Conservation (phyloP, 1,140 invertebrate species). For the Drosophila arawakana region DNA sequence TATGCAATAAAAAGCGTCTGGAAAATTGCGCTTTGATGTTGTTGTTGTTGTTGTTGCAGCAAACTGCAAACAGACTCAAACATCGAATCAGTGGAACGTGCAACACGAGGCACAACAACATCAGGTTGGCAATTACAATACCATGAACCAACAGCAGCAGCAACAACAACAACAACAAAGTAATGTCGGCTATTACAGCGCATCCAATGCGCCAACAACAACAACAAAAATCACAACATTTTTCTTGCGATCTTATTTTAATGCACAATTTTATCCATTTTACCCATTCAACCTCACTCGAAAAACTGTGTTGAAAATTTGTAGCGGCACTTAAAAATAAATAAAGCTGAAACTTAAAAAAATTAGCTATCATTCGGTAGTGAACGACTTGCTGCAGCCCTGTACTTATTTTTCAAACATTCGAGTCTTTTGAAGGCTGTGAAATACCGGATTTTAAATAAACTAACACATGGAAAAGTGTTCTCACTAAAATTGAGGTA, state of each 20-base stretch:
- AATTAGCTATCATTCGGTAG: too few relatives aligned
- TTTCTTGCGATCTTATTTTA: constrained; percentile 33
- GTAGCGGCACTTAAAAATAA: background rate
- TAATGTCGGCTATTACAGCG: constrained; percentile 26
- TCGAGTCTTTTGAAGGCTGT: too few relatives aligned
- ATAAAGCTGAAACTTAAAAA: background rate
- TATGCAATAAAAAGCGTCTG: constrained; percentile 51
- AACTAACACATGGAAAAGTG: too few relatives aligned
- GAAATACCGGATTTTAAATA: too few relatives aligned
- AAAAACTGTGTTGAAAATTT: background rate
- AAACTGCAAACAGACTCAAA: constrained; percentile 17
- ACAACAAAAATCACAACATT: constrained; percentile 16
- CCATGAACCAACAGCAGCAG: constrained; percentile 11
- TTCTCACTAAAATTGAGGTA: too few relatives aligned
- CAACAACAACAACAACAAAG: constrained; percentile 8
- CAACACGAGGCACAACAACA: constrained; percentile 33
- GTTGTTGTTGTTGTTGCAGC: background rate
- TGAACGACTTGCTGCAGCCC: background rate
- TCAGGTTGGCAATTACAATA: constrained; percentile 38
- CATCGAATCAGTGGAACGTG: constrained; percentile 39
- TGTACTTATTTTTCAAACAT: background rate
- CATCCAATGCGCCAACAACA: constrained; percentile 23
- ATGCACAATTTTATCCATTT: background rate
- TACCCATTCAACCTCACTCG: background rate
- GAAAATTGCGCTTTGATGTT: constrained; percentile 50